Evolutionary conservation across 2,113 vertebrate species (phyloP), one percentile per base, ranked within the genome.

Genomic region (Hystrix cristata): DNA sequence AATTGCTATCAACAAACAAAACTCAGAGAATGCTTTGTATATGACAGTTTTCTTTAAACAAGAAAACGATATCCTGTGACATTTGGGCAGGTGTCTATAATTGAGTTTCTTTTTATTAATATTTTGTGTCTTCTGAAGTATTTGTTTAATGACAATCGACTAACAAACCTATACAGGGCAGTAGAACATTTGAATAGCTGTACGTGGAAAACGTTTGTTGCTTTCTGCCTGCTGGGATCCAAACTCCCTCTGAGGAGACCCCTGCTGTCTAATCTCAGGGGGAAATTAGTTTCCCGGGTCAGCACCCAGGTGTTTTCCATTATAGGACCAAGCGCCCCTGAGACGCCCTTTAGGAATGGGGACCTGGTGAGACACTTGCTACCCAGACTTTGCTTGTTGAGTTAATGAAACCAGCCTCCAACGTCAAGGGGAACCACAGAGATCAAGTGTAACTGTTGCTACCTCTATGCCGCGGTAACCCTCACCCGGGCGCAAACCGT

Each of bases 401-500:
- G 1, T 5, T 46, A 23, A 25, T 16, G 18, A 53, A 86, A 29
- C 23, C 16, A 9, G 48, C 7, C 15, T 12, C 19, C 48, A 57
- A 15, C 2, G 4, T 27, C 25, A n/a, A 60, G 25, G 0, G 19
- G 5, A 2, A 34, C 4, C 12, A 1, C 25, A 34, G 15, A 46
- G 15, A 27, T 55, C 4, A 18, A 51, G 43, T 55, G 10, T 34
- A 27, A 38, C 43, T 57, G 25, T 18, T 74, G 16, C 43, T 3
- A 0, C 12, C 13, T 3, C 1, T 0, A 1, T 0, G 0, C 7
- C 12, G 11, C 3, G 29, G 4, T 4, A 43, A 5, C 2, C 0
- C 2, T 90, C 25, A n/a, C 8, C 57, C 34, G 23, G 3, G 12
- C 51, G 1, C 38, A 15, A 14, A 11, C 67, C 57, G 31, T 1